Conservation (phyloP, 2,113 vertebrate species). For the Nothoprocta perdicaria region DNA sequence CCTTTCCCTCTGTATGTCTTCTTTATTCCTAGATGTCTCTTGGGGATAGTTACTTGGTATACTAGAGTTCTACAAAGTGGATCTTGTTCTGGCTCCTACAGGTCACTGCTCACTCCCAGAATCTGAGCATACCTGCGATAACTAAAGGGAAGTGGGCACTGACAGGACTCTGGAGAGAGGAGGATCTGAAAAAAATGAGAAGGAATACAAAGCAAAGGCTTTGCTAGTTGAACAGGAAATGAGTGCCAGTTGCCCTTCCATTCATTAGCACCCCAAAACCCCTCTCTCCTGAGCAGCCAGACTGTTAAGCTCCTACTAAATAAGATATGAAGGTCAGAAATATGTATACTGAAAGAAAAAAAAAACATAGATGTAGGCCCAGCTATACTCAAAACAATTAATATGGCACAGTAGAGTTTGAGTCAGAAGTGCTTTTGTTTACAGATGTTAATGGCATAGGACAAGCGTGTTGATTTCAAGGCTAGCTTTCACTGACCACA, state of each 20-base stretch:
- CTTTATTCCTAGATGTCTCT: not conserved
- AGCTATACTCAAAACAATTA: not conserved
- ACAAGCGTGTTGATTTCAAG: not conserved
- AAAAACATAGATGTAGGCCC: not conserved
- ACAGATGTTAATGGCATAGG: not conserved
- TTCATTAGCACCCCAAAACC: not conserved
- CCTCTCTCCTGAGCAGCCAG: not conserved
- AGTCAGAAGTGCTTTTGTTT: not conserved
- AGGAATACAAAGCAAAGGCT: not conserved
- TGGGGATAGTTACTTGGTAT: not conserved
- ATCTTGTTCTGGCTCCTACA: not conserved
- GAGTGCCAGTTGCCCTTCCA: not conserved
- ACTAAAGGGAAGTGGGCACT: not conserved
- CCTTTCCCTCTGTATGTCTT: not conserved
- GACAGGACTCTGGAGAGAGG: accelerated
- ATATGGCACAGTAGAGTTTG: not conserved
- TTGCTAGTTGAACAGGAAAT: not conserved
- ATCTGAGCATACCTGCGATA: not conserved
- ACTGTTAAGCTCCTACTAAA: not conserved
- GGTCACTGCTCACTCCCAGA: accelerated
- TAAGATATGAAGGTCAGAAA: not conserved
- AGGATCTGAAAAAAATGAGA: not conserved
- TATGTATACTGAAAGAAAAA: not conserved
- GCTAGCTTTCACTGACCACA: not conserved
- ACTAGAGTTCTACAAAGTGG: not conserved